Evolutionary conservation across 2,888 invertebrate genomes (phyloP).

Genomic region (Sclerodermus sp.): DNA sequence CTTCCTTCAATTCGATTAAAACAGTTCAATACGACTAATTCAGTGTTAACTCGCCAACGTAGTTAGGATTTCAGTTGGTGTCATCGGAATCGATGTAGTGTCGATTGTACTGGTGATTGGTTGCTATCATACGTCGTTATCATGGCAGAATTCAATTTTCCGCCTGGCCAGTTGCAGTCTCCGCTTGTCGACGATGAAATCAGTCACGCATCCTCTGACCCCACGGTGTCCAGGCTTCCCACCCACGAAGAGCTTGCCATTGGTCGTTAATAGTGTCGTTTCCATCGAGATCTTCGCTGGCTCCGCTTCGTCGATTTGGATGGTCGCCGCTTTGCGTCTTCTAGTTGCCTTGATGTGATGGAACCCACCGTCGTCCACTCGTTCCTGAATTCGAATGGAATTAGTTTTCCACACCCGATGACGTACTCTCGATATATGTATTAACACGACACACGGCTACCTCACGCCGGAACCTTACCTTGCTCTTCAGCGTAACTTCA

Average conservation of each 20-base stretch:
- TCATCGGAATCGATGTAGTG: background rate
- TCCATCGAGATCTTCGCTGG: slow-evolving; percentile 44
- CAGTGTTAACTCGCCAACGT: too few species aligned
- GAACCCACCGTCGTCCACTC: slow-evolving; percentile 51
- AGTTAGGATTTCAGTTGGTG: too few species aligned
- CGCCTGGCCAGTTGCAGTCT: slow-evolving; percentile 48
- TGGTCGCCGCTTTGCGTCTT: slow-evolving; percentile 42
- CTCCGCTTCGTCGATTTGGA: slow-evolving; percentile 47
- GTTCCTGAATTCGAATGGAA: slow-evolving; percentile 36
- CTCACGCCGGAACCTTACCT: too few species aligned
- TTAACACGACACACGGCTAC: background rate
- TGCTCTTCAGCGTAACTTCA: slow-evolving; percentile 47
- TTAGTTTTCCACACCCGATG: background rate
- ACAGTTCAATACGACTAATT: too few species aligned
- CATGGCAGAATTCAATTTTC: slow-evolving; percentile 53
- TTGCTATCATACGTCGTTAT: slow-evolving; percentile 55
- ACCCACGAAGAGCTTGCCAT: slow-evolving; percentile 54
- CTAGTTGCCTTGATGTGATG: slow-evolving; percentile 50
- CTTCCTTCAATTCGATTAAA: too few species aligned
- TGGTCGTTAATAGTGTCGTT: slow-evolving; percentile 46
- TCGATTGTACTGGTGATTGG: background rate
- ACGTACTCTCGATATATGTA: background rate
- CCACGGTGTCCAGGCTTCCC: slow-evolving; percentile 53
- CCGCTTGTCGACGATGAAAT: slow-evolving; percentile 53
- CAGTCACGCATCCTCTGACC: slow-evolving; percentile 49